Conservation (phyloP, 2,888 invertebrate species). For the Noctua comes region DNA sequence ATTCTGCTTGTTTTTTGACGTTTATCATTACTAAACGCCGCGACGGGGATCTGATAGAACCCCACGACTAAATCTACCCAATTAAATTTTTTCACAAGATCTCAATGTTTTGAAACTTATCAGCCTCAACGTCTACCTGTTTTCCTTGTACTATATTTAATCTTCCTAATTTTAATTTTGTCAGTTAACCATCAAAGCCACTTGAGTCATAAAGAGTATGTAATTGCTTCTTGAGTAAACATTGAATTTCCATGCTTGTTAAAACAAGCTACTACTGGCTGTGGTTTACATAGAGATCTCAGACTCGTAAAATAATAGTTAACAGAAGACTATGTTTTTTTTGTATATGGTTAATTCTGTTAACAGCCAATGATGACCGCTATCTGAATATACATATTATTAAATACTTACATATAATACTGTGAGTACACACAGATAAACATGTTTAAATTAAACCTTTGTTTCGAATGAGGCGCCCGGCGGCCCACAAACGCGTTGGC, state of each 20-base stretch:
- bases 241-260: slow-evolving; percentile 45
- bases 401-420: slow-evolving; percentile 48
- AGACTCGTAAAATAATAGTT: slow-evolving; percentile 37
- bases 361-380: slow-evolving; percentile 44
- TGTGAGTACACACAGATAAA: slow-evolving; percentile 56
- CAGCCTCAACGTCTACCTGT: slow-evolving; percentile 17
- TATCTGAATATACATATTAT: slow-evolving; percentile 57
- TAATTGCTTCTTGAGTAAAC: slow-evolving; percentile 55
- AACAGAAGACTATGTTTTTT: slow-evolving; percentile 21
- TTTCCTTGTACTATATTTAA: slow-evolving; percentile 45
- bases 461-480: slow-evolving; percentile 58
- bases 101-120: slow-evolving; percentile 7
- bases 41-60: slow-evolving; percentile 8
- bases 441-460: slow-evolving; percentile 63
- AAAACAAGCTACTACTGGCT: slow-evolving; percentile 45
- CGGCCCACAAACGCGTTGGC: slow-evolving; percentile 42
- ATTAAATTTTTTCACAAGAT: not conserved
- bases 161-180: slow-evolving; percentile 26
- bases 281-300: slow-evolving; percentile 43
- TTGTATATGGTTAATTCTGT: slow-evolving; percentile 23
- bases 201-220: slow-evolving; percentile 42
- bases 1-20: slow-evolving; percentile 6
- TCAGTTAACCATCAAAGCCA: slow-evolving; percentile 28
- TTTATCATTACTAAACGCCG: slow-evolving; percentile 25
- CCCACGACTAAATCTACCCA: not conserved